These are phyloP conservation scores for Drosophila lacertosa DNA, from an alignment of 1,140 invertebrate genomes.

Conservation along the genomic window DNA sequence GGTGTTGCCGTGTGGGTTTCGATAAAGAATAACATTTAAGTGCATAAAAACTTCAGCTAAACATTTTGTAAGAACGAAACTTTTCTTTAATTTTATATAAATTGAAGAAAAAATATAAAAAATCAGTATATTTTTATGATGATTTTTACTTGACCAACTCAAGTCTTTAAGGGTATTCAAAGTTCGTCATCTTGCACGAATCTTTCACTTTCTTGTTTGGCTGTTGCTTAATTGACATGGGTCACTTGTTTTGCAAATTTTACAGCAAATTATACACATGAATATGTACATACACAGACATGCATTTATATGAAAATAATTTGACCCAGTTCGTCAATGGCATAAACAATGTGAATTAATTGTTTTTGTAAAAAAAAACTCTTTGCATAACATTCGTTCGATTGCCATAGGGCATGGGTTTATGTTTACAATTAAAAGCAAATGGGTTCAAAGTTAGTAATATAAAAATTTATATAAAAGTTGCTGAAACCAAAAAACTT, in stretches of 20 bases:
- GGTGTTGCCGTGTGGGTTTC: constrained; percentile 1
- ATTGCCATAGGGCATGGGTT: constrained; percentile 5
- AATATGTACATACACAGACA: not conserved
- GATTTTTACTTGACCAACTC: not conserved
- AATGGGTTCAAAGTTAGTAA: not conserved
- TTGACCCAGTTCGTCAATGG: constrained; percentile 71
- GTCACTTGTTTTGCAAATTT: constrained; percentile 48
- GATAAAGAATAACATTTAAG: not conserved
- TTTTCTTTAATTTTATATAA: not conserved
- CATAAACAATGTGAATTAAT: constrained; percentile 75
- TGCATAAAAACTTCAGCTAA: too few relatives aligned
- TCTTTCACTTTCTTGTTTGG: not conserved
- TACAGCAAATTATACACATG: constrained; percentile 10
- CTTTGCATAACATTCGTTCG: constrained; percentile 21
- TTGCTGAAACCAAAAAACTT: too few relatives aligned
- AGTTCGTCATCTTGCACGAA: not conserved
- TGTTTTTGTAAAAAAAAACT: constrained; percentile 53
- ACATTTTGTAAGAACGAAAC: too few relatives aligned
- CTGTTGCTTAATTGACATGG: constrained; percentile 44
- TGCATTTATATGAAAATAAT: constrained; percentile 31
- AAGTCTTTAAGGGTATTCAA: constrained; percentile 13
- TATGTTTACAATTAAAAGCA: not conserved
- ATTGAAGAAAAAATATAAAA: too few relatives aligned
- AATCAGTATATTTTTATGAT: too few relatives aligned
- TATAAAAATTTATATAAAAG: not conserved